These are phyloP conservation scores for Rhyacichthys aspro DNA, from an alignment of 2,797 vertebrate species.

Conservation along the genomic window DNA sequence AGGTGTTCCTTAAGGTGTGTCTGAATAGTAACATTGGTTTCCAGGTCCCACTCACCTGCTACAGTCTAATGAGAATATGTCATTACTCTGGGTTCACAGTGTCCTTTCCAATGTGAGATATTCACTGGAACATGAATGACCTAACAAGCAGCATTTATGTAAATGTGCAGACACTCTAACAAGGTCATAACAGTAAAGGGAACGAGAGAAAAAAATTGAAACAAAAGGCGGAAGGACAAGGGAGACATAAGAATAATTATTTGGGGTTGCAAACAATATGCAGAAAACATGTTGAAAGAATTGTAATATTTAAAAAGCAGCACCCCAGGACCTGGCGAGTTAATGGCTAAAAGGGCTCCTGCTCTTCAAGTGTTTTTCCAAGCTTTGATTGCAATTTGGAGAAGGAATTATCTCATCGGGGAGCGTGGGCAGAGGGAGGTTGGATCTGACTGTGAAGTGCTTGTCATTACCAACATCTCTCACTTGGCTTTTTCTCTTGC, in stretches of 20 bases:
- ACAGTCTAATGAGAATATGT: conserved; percentile 27
- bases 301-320: conserved; percentile 75
- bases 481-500: conserved; percentile 49
- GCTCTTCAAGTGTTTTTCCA: conserved; percentile 80
- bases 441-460: conserved; percentile 77
- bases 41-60: conserved; percentile 2
- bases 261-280: conserved; percentile 41
- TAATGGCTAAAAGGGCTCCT: conserved; percentile 76
- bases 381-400: conserved; percentile 86
- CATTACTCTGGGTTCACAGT: conserved; percentile 9
- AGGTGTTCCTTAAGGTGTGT: conserved; percentile 10
- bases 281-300: conserved; percentile 57
- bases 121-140: conserved; percentile 9
- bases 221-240: conserved; percentile 45
- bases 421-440: conserved; percentile 76
- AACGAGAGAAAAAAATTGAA: conserved; percentile 12
- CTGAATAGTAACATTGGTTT: conserved; percentile 5
- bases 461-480: conserved; percentile 79
- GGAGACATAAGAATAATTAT: conserved; percentile 52
- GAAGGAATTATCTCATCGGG: conserved; percentile 83
- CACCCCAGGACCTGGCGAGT: conserved; percentile 77
- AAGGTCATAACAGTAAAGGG: conserved; percentile 15
- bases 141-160: conserved; percentile 14
- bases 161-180: conserved; percentile 8
- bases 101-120: conserved; percentile 13